phyloP scores from a whole-genome alignment of 2,797 vertebrate genomes.

The Buphagus erythrorhynchus region DNA sequence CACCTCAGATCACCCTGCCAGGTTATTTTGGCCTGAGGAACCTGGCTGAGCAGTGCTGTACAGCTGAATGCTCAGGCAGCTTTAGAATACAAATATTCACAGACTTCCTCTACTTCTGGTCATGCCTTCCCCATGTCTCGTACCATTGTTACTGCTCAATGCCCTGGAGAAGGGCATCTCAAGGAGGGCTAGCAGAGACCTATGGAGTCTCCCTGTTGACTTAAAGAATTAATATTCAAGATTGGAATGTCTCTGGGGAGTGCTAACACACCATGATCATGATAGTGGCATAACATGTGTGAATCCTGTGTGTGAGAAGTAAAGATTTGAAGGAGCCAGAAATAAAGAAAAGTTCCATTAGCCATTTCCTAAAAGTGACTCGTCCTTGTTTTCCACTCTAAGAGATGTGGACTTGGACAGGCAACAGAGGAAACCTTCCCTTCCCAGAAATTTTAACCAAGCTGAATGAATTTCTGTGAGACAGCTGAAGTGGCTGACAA shows the following conservation, averaged over 20 bases:
- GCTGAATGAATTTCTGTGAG: slow-evolving; percentile 44
- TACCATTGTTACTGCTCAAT: neutral
- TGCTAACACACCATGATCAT: neutral
- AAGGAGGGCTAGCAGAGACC: fast-evolving
- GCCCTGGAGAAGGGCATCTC: neutral
- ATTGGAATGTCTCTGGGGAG: neutral
- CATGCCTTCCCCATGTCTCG: neutral
- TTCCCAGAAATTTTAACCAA: slow-evolving; percentile 68
- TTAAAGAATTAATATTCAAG: neutral
- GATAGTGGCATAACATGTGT: neutral
- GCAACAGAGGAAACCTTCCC: neutral
- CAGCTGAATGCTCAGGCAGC: neutral
- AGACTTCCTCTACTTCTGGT: neutral
- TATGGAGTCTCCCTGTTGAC: neutral
- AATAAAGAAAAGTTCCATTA: neutral
- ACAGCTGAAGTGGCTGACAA: slow-evolving; percentile 29
- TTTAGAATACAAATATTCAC: neutral
- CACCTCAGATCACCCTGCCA: neutral
- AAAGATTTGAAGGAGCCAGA: neutral
- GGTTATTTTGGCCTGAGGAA: neutral
- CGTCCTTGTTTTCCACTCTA: neutral
- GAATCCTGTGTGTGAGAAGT: neutral
- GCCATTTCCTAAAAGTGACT: neutral
- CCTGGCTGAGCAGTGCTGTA: neutral
- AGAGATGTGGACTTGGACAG: slow-evolving; percentile 43